phyloP scores from a whole-genome alignment of 2,113 vertebrate genomes.

The Aldabrachelys gigantea region DNA sequence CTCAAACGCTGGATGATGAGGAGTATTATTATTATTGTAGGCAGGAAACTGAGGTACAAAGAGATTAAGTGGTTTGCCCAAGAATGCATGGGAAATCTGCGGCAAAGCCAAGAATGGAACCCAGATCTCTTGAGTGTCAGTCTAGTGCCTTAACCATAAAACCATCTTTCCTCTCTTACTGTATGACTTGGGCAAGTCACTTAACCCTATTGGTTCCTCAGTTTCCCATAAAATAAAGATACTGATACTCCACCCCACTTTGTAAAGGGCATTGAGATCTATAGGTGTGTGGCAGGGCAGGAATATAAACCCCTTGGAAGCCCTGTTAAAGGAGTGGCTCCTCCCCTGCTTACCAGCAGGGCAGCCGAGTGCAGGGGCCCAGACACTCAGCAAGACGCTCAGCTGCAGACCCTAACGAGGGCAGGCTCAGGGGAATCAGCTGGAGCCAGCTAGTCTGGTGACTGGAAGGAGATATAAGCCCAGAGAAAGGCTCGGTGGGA shows the following conservation, averaged over 20 bases:
- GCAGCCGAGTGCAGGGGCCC: too few relatives aligned
- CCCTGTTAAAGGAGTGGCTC: too few relatives aligned
- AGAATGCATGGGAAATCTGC: neutral
- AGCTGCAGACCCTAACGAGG: too few relatives aligned
- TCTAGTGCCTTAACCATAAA: neutral
- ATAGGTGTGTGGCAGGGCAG: too few relatives aligned
- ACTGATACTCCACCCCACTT: neutral
- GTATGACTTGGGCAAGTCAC: slow-evolving; percentile 17
- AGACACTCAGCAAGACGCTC: too few relatives aligned
- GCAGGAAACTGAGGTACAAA: slow-evolving; percentile 14
- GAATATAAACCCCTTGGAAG: too few relatives aligned
- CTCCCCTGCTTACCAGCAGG: too few relatives aligned
- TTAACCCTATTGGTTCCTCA: neutral
- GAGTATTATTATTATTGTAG: neutral
- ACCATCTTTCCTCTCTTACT: slow-evolving; percentile 16
- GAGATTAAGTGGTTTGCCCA: neutral
- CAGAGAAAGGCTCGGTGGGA: too few relatives aligned
- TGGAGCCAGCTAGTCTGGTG: too few relatives aligned
- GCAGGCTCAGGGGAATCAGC: too few relatives aligned
- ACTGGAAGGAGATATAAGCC: too few relatives aligned
- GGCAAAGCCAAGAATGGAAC: neutral
- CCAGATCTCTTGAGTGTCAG: slow-evolving; percentile 10
- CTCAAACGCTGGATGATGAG: neutral
- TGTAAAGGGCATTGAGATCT: neutral
- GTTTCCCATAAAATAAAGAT: slow-evolving; percentile 18